Base-by-base conservation (phyloP, 2,113 vertebrate species). In the Zootoca vivipara region DNA sequence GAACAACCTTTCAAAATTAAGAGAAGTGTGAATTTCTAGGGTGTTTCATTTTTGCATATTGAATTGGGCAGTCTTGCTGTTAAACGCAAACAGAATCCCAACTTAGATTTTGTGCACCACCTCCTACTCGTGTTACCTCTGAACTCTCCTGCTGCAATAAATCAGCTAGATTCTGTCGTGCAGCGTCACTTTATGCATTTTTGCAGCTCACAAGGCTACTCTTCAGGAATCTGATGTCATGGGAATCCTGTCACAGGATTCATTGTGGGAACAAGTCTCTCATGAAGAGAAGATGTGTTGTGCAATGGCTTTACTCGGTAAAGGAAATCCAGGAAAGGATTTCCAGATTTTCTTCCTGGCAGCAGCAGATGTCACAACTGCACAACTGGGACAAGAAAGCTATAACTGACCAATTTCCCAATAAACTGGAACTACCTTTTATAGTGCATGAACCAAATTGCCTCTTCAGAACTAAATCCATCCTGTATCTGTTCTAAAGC, bases 301-400 rank as follows among this genome's bases (percentile, higher is more conserved):
- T 64, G 46, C 30, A 87, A 65, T 24, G 35, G 35, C 70, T 87
- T 82, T 18, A 42, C 22, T 87, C 80, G 65, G 33, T 74, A 46
- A 46, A 46, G 46, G 46, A 46, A 46, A 46, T 46, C 9, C 46
- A 12, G 46, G 46, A 46, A 46, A 46, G 46, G 46, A 10, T 46
- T 69, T 78, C 73, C 73, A 88, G 87, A 83, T 83, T 83, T 78
- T 88, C 33, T 83, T 88, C 72, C 33, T 83, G 73, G 62, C 30
- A 78, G 77, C 67, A 52, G 62, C 82, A 65, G 24, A 77, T 67
- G 16, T 67, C 58, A 13, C n/a, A 78, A 74, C n/a, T n/a, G 20
- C 52, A 62, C 12, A 67, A 30, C 33, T 46, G 9, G 46, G 58
- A 52, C 38, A 58, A 87, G 18, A 80, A n/a, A 15, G 33, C 10